These are phyloP conservation scores for Umimayanthus kanabou DNA, from an alignment of 92 coral and sea anemone species.

Conservation along the genomic window DNA sequence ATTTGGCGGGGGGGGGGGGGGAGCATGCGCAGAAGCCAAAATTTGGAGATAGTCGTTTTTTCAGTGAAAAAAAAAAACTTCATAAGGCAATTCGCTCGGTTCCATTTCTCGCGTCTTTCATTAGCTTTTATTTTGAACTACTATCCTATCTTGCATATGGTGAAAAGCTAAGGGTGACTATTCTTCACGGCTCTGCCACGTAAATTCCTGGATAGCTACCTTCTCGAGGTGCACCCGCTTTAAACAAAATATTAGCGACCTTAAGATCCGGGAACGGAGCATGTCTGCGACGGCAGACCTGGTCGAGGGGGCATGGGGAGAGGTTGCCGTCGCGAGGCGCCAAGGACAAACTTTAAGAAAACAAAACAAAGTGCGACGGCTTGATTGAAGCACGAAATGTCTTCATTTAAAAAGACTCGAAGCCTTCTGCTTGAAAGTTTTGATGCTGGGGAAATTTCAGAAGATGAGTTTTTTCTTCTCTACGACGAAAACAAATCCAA, in stretches of 20 bases:
- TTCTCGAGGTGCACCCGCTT: no score
- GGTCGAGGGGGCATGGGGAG: conserved; percentile 48
- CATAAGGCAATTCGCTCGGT: no score
- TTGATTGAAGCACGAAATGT: neutral
- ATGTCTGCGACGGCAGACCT: conserved; percentile 43
- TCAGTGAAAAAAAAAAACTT: no score
- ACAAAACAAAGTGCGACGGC: conserved; percentile 3
- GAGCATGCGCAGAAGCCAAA: no score
- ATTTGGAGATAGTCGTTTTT: no score
- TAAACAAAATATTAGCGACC: neutral
- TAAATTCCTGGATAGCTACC: no score
- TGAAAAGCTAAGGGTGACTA: no score
- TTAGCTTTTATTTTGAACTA: no score
- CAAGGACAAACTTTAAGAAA: conserved; percentile 33
- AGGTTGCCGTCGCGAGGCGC: conserved; percentile 43
- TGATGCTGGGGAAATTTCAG: conserved; percentile 7
- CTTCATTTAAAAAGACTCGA: conserved; percentile 15
- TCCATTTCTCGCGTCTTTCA: no score
- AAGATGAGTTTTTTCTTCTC: neutral
- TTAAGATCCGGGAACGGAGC: conserved; percentile 22
- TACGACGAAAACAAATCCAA: conserved; percentile 1
- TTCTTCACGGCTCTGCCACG: no score
- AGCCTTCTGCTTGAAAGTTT: neutral
- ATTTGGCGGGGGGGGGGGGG: no score
- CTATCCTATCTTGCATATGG: no score